phyloP scores from a whole-genome alignment of 2,113 vertebrate species.

The Haemorhous mexicanus region DNA sequence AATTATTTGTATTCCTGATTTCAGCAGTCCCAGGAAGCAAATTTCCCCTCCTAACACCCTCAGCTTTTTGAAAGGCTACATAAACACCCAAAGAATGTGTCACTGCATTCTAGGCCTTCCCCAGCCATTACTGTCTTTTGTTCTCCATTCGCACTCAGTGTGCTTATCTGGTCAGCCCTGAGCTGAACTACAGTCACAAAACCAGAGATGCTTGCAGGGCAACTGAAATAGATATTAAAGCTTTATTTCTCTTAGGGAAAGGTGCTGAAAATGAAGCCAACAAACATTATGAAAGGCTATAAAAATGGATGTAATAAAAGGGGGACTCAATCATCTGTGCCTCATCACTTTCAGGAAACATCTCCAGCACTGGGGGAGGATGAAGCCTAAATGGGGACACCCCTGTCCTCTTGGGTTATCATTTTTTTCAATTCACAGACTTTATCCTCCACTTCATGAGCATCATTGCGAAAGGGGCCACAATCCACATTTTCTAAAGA shows the following conservation, averaged over 20 bases:
- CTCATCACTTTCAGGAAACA: neutral
- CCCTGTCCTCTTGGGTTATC: neutral
- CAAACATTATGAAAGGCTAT: neutral
- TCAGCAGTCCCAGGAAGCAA: neutral
- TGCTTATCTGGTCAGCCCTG: neutral
- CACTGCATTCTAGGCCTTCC: neutral
- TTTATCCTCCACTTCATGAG: neutral
- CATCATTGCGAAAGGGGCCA: neutral
- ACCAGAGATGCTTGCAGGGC: neutral
- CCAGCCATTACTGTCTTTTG: neutral
- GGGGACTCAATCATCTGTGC: neutral
- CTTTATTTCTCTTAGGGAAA: neutral
- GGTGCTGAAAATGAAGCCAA: neutral
- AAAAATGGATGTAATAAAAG: neutral
- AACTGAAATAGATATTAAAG: neutral
- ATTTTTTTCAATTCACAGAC: neutral
- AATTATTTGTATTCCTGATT: neutral
- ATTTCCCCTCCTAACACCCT: neutral
- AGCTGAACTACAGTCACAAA: neutral
- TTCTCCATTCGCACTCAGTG: neutral
- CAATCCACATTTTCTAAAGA: neutral
- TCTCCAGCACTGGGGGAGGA: neutral
- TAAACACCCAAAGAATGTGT: neutral
- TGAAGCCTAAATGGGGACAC: neutral
- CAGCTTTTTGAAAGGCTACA: neutral